Evolutionary conservation across 2,113 vertebrate genomes (phyloP).

Genomic region (Erinaceus europaeus): DNA sequence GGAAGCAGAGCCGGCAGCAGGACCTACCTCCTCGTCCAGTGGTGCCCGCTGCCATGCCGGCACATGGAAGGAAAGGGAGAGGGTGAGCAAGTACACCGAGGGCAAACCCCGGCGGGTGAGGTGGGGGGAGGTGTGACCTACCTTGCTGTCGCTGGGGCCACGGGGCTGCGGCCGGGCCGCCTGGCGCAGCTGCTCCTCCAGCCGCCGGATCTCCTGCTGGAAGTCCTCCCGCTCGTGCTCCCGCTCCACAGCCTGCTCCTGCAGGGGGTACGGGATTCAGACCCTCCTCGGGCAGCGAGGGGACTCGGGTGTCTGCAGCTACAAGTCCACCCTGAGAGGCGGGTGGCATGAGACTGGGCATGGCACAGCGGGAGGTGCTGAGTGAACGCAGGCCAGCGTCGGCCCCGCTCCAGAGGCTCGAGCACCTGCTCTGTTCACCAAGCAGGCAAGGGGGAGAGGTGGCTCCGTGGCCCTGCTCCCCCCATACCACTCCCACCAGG

Average conservation of each 20-base stretch:
- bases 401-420: no score
- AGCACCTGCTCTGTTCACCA: no score
- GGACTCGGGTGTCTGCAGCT: neutral
- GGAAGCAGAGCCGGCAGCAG: no score
- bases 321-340: neutral
- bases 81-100: no score
- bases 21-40: conserved; percentile 87
- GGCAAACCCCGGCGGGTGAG: no score
- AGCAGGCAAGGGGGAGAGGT: no score
- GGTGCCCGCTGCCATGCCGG: conserved; percentile 85
- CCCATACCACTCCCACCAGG: no score
- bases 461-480: no score
- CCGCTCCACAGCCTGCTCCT: conserved; percentile 95
- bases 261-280: neutral
- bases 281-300: neutral
- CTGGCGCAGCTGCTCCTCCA: conserved; percentile 89
- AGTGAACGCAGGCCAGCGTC: neutral
- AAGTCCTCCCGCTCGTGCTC: conserved; percentile 98
- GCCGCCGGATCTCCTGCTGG: conserved; percentile 93
- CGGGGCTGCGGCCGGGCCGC: conserved; percentile 69
- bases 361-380: no score
- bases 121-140: no score
- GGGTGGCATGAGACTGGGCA: neutral
- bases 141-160: conserved; percentile 77
- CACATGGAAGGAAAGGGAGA: conserved; percentile 60